These are phyloP conservation scores for Tachycineta bicolor DNA, from an alignment of 2,113 vertebrate genomes.

Conservation along the genomic window DNA sequence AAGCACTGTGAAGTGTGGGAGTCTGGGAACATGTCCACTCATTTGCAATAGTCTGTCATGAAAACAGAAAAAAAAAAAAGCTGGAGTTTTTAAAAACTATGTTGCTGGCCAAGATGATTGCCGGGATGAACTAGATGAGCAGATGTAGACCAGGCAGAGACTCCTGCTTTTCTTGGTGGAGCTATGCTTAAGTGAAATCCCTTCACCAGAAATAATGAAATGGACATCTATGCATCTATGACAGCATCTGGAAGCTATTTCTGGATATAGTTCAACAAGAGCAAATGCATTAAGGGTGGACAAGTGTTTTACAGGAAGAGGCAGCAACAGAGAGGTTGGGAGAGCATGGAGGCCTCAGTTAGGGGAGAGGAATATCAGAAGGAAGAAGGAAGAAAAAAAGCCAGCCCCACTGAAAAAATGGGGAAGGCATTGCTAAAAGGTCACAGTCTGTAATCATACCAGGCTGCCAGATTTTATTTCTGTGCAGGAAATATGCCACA, in stretches of 20 bases:
- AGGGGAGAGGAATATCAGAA: constrained; percentile 13
- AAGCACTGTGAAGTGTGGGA: neutral
- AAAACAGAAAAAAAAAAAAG: neutral
- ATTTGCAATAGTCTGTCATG: neutral
- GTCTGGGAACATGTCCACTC: neutral
- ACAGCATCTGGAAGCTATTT: constrained; percentile 61
- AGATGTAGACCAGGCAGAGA: constrained; percentile 7
- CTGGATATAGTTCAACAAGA: constrained; percentile 44
- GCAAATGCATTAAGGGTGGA: constrained; percentile 9
- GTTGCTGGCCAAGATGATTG: neutral
- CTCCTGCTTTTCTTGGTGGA: constrained; percentile 26
- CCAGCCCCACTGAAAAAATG: neutral
- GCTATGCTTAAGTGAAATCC: constrained; percentile 31
- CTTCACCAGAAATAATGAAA: constrained; percentile 47
- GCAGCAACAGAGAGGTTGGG: neutral
- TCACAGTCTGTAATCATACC: neutral
- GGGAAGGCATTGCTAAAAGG: neutral
- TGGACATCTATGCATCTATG: constrained; percentile 47
- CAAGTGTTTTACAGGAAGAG: neutral
- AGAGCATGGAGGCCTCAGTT: constrained; percentile 12
- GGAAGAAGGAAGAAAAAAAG: neutral
- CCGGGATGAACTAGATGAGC: neutral
- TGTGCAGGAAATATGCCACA: neutral
- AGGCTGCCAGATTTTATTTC: neutral
- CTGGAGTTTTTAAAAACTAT: neutral